phyloP scores from a whole-genome alignment of 2,888 invertebrate species.

The Lymantria monacha region DNA sequence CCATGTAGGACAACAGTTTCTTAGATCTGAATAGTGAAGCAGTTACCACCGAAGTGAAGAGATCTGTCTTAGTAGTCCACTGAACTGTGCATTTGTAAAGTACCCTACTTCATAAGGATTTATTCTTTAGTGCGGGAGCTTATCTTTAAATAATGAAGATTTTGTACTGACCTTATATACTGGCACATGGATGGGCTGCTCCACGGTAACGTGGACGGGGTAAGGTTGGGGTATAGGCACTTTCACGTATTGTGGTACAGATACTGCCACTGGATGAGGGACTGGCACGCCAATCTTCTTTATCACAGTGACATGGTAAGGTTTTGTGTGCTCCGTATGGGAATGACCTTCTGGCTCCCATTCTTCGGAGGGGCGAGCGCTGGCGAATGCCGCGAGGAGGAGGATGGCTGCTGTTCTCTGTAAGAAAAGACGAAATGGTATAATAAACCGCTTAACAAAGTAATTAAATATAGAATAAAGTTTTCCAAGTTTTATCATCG shows the following conservation, averaged over 20 bases:
- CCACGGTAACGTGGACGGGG: constrained; percentile 87
- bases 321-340: constrained; percentile 86
- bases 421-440: constrained; percentile 11
- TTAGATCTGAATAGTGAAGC: too few species aligned
- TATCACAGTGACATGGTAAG: constrained; percentile 86
- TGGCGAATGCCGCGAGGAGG: constrained; percentile 52
- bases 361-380: constrained; percentile 66
- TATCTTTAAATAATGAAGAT: too few species aligned
- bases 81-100: too few species aligned
- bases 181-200: constrained; percentile 87
- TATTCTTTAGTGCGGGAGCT: too few species aligned
- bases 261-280: constrained; percentile 87
- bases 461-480: too few species aligned
- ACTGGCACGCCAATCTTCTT: constrained; percentile 89
- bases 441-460: neutral
- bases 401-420: constrained; percentile 72
- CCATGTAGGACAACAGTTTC: too few species aligned
- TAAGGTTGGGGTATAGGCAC: constrained; percentile 89
- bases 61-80: too few species aligned
- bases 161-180: constrained; percentile 83
- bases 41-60: too few species aligned
- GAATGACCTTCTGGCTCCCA: constrained; percentile 83
- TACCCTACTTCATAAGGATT: too few species aligned
- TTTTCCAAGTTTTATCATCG: too few species aligned
- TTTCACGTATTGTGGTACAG: constrained; percentile 86